Conservation (phyloP, 1,140 invertebrate species). For the Cyclina sinensis region DNA sequence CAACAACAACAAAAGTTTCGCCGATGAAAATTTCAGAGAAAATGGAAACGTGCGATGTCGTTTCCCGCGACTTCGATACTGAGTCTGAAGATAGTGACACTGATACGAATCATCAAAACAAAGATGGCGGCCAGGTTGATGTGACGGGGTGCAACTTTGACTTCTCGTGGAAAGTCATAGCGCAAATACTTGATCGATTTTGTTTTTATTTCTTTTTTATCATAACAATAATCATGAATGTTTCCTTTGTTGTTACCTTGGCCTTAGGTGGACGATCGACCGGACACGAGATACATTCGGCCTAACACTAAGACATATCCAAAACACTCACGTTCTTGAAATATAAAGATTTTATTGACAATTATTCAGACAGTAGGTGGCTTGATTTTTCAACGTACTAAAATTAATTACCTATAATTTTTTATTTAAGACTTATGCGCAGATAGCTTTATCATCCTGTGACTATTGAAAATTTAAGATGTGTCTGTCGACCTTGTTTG, state of each 20-base stretch:
- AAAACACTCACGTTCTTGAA: too few species aligned
- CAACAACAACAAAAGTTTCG: not conserved
- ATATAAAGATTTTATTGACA: too few species aligned
- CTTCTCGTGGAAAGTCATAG: not conserved
- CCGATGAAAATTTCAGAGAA: not conserved
- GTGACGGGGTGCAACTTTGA: not conserved
- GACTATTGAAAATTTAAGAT: too few species aligned
- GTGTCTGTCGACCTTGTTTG: too few species aligned
- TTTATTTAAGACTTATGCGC: too few species aligned
- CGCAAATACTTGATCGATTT: conserved; percentile 21
- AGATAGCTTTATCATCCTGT: too few species aligned
- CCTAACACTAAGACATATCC: too few species aligned
- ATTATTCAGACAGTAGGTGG: too few species aligned
- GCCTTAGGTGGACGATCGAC: not conserved
- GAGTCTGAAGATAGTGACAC: not conserved
- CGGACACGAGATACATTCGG: not conserved
- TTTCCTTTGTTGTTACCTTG: conserved; percentile 8
- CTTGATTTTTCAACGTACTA: too few species aligned
- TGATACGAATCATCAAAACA: not conserved
- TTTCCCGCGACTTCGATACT: not conserved
- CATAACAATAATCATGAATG: conserved; percentile 7
- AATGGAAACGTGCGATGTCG: not conserved
- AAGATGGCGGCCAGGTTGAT: not conserved
- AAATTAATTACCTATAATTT: too few species aligned
- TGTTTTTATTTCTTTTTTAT: conserved; percentile 27